Percentiles rank a stretch among this genome's conserved stretches.
Conservation (phyloP, 2,888 invertebrate genomes). For the Gasteruption jaculator region DNA sequence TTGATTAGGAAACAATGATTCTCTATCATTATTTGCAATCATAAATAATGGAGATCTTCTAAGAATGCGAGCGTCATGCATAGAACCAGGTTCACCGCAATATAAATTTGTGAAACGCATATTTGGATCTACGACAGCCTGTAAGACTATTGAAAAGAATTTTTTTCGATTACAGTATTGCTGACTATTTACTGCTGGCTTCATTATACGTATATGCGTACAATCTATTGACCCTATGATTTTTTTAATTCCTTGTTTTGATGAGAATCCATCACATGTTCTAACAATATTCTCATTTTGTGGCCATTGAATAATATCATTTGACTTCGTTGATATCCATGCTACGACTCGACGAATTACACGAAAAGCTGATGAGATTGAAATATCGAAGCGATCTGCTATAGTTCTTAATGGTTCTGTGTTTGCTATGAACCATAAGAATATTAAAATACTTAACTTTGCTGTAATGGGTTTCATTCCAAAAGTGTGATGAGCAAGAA, state of each 20-base stretch:
- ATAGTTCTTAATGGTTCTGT: constrained; percentile 16
- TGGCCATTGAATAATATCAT: constrained; percentile 16
- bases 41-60: constrained; percentile 21
- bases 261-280: constrained; percentile 13
- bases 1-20: constrained; percentile 14
- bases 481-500: constrained; percentile 12
- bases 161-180: constrained; percentile 15
- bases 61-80: constrained; percentile 26
- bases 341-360: constrained; percentile 13
- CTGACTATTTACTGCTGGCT: constrained; percentile 4
- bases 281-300: constrained; percentile 1
- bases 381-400: constrained; percentile 15
- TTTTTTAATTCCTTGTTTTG: constrained; percentile 12
- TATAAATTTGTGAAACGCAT: no score
- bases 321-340: constrained; percentile 15
- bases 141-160: constrained; percentile 12
- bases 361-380: constrained; percentile 16
- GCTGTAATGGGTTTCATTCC: constrained; percentile 11
- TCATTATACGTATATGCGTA: constrained; percentile 13
- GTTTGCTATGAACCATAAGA: constrained; percentile 18
- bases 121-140: constrained; percentile 15
- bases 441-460: constrained; percentile 15
- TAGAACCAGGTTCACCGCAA: constrained; percentile 11
- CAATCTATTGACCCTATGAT: constrained; percentile 10
- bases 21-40: constrained; percentile 6